Conservation (phyloP, 2,888 invertebrate genomes). For the Abrostola tripartita region DNA sequence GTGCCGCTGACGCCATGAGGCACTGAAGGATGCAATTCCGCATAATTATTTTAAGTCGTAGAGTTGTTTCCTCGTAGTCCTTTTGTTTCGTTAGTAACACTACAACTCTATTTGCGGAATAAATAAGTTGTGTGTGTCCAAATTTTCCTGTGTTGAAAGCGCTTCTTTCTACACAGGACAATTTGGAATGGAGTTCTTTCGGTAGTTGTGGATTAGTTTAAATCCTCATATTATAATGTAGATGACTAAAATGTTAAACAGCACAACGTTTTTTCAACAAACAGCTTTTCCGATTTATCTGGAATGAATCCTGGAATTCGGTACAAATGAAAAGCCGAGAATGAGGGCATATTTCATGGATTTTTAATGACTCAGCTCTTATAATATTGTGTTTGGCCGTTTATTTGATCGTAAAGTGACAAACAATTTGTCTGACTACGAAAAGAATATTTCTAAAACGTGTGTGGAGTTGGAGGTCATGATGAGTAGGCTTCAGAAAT, state of each 20-base stretch:
- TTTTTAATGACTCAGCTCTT: background rate
- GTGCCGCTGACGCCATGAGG: constrained; percentile 16
- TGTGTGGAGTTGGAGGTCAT: constrained; percentile 45
- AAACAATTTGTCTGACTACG: constrained; percentile 11
- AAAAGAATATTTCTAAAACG: constrained; percentile 30
- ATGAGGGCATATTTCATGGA: constrained; percentile 6
- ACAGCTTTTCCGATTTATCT: constrained; percentile 21
- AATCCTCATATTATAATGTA: too few relatives aligned
- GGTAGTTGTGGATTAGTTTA: too few relatives aligned
- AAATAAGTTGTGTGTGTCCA: too few relatives aligned
- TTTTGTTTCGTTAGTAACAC: too few relatives aligned
- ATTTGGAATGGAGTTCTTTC: too few relatives aligned
- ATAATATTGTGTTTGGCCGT: background rate
- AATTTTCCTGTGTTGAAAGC: too few relatives aligned
- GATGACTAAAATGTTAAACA: too few relatives aligned
- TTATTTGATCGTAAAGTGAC: constrained; percentile 5
- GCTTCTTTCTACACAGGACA: too few relatives aligned
- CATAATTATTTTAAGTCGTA: background rate
- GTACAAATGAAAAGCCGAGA: constrained; percentile 17
- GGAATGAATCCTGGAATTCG: constrained; percentile 29
- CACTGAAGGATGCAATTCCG: constrained; percentile 2
- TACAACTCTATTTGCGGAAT: too few relatives aligned
- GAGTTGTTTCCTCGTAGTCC: constrained; percentile 7
- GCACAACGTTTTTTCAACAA: constrained; percentile 1
- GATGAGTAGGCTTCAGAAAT: constrained; percentile 50